Evolutionary conservation across 2,888 invertebrate species (phyloP).

Genomic region (Temnothorax rugatulus): DNA sequence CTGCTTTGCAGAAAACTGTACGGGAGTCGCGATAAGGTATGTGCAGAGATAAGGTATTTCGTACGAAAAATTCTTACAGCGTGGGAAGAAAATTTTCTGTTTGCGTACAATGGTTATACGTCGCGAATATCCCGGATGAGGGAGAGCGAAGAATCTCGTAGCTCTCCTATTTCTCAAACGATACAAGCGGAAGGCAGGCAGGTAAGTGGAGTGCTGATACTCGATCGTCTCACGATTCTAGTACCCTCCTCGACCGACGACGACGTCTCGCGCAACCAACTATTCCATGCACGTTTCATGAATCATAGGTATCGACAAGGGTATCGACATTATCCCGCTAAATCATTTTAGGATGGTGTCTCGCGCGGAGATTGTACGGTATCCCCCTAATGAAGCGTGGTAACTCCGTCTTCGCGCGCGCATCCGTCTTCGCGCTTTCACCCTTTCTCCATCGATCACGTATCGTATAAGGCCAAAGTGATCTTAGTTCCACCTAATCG

Average conservation of each 20-base stretch:
- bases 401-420: conserved; percentile 8
- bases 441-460: conserved; percentile 51
- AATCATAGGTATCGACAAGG: conserved; percentile 38
- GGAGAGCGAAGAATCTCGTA: conserved; percentile 24
- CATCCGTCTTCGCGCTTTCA: conserved; percentile 50
- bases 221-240: conserved; percentile 29
- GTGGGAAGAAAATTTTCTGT: conserved; percentile 9
- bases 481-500: conserved; percentile 45
- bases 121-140: not conserved
- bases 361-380: conserved; percentile 2
- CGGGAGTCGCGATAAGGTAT: not conserved
- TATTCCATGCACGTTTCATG: conserved; percentile 32
- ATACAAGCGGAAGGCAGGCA: conserved; percentile 12
- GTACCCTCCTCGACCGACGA: not conserved
- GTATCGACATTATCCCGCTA: conserved; percentile 25
- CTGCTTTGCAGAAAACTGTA: not conserved
- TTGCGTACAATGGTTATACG: conserved; percentile 18
- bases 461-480: conserved; percentile 30
- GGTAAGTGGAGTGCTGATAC: conserved; percentile 33
- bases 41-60: not conserved
- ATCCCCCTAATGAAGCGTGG: conserved; percentile 41
- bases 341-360: conserved; percentile 19
- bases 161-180: conserved; percentile 39
- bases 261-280: not conserved
- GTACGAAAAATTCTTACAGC: not conserved